Percentiles rank a stretch among this genome's conserved stretches.
Evolutionary conservation across 2,888 invertebrate genomes (phyloP).

Genomic region (Perithous albicinctus): DNA sequence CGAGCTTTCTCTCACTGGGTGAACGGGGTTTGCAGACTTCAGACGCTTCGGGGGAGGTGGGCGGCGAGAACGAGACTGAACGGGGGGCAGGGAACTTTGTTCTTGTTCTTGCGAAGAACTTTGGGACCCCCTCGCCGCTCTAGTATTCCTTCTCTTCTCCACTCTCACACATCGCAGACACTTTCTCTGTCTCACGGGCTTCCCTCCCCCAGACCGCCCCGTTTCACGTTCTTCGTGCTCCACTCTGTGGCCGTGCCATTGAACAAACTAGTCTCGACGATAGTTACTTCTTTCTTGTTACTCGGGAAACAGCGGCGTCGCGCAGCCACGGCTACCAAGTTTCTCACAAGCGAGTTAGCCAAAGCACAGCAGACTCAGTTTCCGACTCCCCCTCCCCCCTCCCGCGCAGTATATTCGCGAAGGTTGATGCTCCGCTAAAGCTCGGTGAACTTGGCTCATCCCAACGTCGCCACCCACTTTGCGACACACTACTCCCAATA

Average conservation of each 20-base stretch:
- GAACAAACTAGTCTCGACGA: conserved; percentile 83
- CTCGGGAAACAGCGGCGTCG: conserved; percentile 57
- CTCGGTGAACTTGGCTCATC: conserved; percentile 79
- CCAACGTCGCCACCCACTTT: conserved; percentile 34
- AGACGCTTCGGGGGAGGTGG: conserved; percentile 71
- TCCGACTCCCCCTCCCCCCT: too few species aligned
- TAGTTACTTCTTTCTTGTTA: conserved; percentile 84
- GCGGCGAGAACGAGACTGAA: conserved; percentile 33
- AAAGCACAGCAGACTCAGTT: conserved; percentile 52
- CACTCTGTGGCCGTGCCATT: conserved; percentile 78
- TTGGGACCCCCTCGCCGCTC: conserved; percentile 76
- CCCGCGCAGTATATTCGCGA: conserved; percentile 71
- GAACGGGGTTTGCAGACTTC: conserved; percentile 55
- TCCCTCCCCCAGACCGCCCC: background rate
- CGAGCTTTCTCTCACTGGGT: conserved; percentile 61
- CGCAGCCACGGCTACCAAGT: conserved; percentile 77
- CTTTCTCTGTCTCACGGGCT: conserved; percentile 57
- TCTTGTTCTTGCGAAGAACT: conserved; percentile 84
- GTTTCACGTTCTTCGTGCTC: conserved; percentile 57
- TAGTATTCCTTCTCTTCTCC: conserved; percentile 53
- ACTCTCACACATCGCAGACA: conserved; percentile 61
- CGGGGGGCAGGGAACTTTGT: conserved; percentile 80
- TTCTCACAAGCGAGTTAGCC: conserved; percentile 76
- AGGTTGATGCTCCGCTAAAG: conserved; percentile 74
- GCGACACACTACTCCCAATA: conserved; percentile 46